Percentiles rank a stretch among this genome's conserved stretches.
Conservation (phyloP, 2,113 vertebrate genomes). For the Tor tambroides region DNA sequence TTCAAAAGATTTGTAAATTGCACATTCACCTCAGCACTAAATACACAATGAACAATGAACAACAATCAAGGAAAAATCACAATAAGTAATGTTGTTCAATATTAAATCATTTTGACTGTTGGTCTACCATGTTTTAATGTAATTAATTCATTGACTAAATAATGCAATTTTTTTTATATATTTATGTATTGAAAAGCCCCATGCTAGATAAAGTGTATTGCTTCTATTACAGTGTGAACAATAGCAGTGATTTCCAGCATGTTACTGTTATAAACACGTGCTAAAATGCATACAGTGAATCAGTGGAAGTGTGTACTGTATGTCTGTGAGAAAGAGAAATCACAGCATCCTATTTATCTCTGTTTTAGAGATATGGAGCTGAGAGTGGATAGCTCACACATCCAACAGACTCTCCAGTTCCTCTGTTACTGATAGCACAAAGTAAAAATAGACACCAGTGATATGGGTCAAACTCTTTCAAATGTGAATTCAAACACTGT, state of each 20-base stretch:
- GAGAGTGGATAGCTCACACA: conserved; percentile 59
- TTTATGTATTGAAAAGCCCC: not conserved
- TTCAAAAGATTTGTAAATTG: not conserved
- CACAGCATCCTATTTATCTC: conserved; percentile 60
- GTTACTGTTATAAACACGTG: not conserved
- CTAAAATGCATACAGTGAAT: not conserved
- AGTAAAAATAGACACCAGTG: conserved; percentile 56
- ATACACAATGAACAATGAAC: no score
- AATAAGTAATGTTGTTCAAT: no score
- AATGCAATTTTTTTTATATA: not conserved
- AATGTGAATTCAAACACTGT: not conserved
- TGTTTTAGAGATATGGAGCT: conserved; percentile 63
- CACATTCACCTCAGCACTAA: not conserved
- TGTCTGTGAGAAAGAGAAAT: not conserved
- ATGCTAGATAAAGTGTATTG: not conserved
- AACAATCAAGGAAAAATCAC: no score
- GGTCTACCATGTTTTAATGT: not conserved
- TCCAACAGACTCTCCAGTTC: conserved; percentile 46
- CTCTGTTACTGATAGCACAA: conserved; percentile 36
- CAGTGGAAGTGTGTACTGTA: not conserved
- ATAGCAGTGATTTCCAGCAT: not conserved
- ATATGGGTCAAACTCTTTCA: not conserved
- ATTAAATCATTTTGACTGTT: not conserved
- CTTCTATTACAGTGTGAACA: not conserved
- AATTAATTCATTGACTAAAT: not conserved